Percentiles rank a stretch among this genome's conserved stretches.
Conservation (phyloP, 2,888 invertebrate species). For the Sussaba pulchella region DNA sequence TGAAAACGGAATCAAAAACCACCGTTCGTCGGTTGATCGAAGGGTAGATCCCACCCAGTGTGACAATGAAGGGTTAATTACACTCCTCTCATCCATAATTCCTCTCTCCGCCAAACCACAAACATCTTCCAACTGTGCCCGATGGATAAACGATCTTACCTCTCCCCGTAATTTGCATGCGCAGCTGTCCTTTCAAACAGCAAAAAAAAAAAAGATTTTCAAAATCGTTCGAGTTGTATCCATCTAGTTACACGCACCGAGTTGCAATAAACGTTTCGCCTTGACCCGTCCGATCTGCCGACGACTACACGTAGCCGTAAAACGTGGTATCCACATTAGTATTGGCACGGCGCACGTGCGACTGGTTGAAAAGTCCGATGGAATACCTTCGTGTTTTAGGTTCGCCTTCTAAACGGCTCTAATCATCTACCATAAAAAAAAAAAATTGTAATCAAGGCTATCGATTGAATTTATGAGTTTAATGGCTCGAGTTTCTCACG, state of each 20-base stretch:
- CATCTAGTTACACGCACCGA: constrained; percentile 2
- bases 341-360: background rate
- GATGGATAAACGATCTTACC: background rate
- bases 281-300: constrained; percentile 45
- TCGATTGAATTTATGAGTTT: background rate
- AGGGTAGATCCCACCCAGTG: no score
- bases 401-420: no score
- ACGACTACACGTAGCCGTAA: constrained; percentile 20
- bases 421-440: no score
- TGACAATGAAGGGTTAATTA: no score
- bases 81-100: background rate
- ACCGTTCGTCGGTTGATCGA: no score
- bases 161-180: background rate
- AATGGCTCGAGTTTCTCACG: background rate
- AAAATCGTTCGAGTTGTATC: background rate
- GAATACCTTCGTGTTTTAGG: no score
- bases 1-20: no score
- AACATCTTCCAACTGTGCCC: background rate
- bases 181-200: no score
- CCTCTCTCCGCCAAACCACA: background rate
- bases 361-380: constrained; percentile 1
- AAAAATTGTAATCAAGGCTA: no score
- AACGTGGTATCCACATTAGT: background rate
- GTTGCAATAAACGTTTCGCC: constrained; percentile 38
- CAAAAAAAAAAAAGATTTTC: no score